Evolutionary conservation across 2,113 vertebrate species (phyloP), one percentile per base, ranked within the genome.

Genomic region (Corydoras maculifer): DNA sequence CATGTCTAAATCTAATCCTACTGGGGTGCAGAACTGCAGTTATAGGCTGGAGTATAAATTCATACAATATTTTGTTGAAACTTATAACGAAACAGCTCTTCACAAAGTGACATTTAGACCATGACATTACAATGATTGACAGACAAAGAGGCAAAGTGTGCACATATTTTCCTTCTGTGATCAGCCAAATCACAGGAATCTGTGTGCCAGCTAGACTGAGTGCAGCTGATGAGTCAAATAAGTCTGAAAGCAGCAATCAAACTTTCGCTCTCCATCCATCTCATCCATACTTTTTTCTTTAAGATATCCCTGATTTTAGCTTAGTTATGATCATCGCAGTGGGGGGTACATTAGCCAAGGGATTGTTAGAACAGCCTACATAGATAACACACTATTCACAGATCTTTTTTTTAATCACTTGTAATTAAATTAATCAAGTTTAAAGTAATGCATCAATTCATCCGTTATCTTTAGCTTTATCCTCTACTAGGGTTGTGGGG

Each of bases 1-100:
- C 65, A 50, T 54, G 51, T 64, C 77, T 69, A 65, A 72, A 65
- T 72, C 67, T 61, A 78, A 75, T 72, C 62, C 73, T 69, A 51
- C 73, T 61, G 32, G 29, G 55, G 73, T 51, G 69, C 53, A 70
- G 73, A 58, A 58, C 63, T 60, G 68, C 35, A 62, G 55, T 62
- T 70, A 64, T 59, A 53, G 62, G 58, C 12, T 32, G 60, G 69
- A 57, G 62, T 59, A 61, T 69, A 35, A 10, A 59, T 30, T 51
- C 62, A 51, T 43, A 30, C n/a, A 53, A 32, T 55, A 65, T 62
- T 65, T 53, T 35, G 48, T 48, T 15, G 63, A 75, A 64, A 14
- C 69, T 32, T 15, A 25, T 18, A 62, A 48, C 31, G 30, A 49
- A 65, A 75, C 1, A 61, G 18, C 63, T n/a, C 13, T 59, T 58